Conservation (phyloP, 2,113 vertebrate species). For the Thryonomys swinderianus region DNA sequence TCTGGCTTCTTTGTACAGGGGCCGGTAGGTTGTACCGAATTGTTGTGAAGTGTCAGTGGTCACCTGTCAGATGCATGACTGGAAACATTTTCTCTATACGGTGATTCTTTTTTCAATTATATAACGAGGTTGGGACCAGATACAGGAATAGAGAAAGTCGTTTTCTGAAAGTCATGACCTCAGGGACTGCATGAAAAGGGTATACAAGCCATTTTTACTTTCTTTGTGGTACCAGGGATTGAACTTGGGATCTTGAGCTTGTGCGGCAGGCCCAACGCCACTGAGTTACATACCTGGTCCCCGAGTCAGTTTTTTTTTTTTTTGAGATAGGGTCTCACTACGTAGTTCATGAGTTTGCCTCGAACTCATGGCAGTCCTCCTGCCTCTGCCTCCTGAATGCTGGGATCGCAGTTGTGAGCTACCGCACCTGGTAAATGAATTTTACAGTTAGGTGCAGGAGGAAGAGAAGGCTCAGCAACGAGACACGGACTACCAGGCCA, state of each 20-base stretch:
- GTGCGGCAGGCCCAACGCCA: no score
- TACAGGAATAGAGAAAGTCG: not conserved
- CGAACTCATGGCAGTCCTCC: no score
- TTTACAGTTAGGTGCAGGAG: no score
- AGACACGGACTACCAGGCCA: not conserved
- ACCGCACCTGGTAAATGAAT: no score
- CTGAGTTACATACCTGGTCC: no score
- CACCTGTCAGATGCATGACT: not conserved
- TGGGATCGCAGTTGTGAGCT: no score
- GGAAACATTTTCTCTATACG: not conserved
- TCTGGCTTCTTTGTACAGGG: not conserved
- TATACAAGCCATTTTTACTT: not conserved
- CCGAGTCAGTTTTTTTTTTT: no score
- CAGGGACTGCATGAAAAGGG: not conserved
- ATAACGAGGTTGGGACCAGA: not conserved
- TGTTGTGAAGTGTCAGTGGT: not conserved
- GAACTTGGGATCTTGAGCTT: no score
- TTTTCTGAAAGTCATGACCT: not conserved
- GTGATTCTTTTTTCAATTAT: not conserved
- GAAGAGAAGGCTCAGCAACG: not conserved
- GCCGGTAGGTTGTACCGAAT: rapidly evolving
- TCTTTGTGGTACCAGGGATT: not conserved
- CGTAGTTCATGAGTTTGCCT: no score
- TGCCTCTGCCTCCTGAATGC: no score
- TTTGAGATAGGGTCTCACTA: no score